Base-by-base conservation (phyloP, 2,113 vertebrate genomes). In the Elephas maximus region DNA sequence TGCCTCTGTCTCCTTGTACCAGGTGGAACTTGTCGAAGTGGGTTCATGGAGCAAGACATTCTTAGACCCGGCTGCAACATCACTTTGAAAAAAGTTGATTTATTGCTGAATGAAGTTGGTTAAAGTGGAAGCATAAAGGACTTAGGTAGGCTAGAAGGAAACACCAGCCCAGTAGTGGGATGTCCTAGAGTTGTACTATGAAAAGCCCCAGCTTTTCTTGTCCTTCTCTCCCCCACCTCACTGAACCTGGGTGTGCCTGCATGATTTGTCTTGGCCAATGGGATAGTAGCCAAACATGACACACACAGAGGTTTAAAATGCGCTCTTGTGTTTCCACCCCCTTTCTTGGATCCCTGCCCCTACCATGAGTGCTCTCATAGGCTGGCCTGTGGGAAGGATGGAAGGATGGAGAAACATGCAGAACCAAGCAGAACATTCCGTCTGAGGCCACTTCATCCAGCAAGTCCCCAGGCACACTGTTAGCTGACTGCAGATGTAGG, bases 391-490 rank as follows among this genome's bases (percentile, higher is more conserved):
- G 28, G 62, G 71, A 0, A 5, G 28, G 0, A 1, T 2, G 62
- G 71, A 0, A 5, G 28, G 0, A 1, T 2, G 5, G 5, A 28
- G 14, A 14, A 82, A 9, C 1, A 0, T 0, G 0, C 4, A 5
- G 1, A 1, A 21, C 14, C 15, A 28, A 23, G 18, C 14, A 3
- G 57, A 17, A 0, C 18, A 0, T 7, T 30, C 26, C 1, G 0
- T 67, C 21, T 0, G 17, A 8, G 84, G 51, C 62, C 2, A 3
- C 0, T 21, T 24, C 76, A 6, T 1, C 5, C 30, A 5, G 12
- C 33, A 12, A 9, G 24, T 5, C 37, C 37, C 69, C 0, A 0
- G 23, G 0, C 1, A 0, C 63, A n/a, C 9, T 1, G 18, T 4
- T 23, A 4, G 5, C 41, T 20, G 3, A 7, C 6, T 21, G 17